Evolutionary conservation across 2,113 vertebrate species (phyloP), one percentile per base, ranked within the genome.

Genomic region (Salminus brasiliensis): DNA sequence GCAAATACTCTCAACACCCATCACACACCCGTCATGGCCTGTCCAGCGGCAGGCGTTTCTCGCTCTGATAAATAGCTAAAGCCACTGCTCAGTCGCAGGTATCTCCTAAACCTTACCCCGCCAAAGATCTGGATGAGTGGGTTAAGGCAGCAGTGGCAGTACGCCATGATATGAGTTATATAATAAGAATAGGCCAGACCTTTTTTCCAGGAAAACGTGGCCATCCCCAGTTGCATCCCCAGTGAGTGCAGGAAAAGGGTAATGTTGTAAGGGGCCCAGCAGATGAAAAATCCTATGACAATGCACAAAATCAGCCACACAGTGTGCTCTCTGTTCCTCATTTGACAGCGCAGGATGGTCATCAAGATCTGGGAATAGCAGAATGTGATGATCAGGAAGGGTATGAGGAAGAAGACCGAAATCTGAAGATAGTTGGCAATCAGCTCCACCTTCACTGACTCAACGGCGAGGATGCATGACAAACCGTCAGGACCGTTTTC

Each of bases 111-210:
- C 69, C 80, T 88, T 62, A 87, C 88, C 0, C 90, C 87, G 0
- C 91, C 87, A 4, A 93, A 92, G 60, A 88, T 88, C 0, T 94
- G 91, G 68, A 93, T 85, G 47, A 94, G 55, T 0, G 93, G 93
- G 81, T 90, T 94, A 72, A 92, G 16, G 3, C 92, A 94, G 78
- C 92, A 93, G 84, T 92, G 92, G 0, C 82, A 86, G 53, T 86
- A 78, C 15, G 85, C 88, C 0, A 94, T 70, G 25, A 88, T 76
- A 47, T 90, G 47, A 0, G 87, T 88, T 47, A 93, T 57, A 0
- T 81, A 84, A 0, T 83, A 62, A 1, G 87, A 80, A 60, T 86
- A 0, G 55, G 85, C 65, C 0, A 89, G 41, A 23, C 65, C 34
- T 1, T 84, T 79, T 6, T 67, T 78, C 47, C 34, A 73, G 0